phyloP scores from a whole-genome alignment of 2,113 vertebrate genomes.

The Melanotaenia duboulayi region DNA sequence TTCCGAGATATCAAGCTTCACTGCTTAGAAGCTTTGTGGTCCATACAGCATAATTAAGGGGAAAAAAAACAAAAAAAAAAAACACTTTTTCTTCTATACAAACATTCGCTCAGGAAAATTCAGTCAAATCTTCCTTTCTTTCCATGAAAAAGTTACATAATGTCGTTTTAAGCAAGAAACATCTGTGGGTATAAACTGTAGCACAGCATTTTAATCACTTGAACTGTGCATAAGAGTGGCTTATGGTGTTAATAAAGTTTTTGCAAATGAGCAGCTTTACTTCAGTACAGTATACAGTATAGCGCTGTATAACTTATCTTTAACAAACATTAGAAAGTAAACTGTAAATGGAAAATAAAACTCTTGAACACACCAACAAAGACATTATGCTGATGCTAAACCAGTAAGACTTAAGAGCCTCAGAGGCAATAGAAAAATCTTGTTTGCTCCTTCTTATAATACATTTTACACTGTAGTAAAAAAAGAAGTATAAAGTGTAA shows the following conservation, averaged over 20 bases:
- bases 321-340: conserved; percentile 89
- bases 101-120: conserved; percentile 43
- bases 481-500: conserved; percentile 92
- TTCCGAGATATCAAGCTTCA: conserved; percentile 23
- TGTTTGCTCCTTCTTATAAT: conserved; percentile 78
- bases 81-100: conserved; percentile 17
- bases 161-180: conserved; percentile 52
- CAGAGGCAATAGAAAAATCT: conserved; percentile 95
- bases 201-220: conserved; percentile 63
- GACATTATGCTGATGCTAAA: conserved; percentile 92
- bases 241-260: conserved; percentile 83
- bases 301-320: conserved; percentile 83
- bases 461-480: conserved; percentile 96
- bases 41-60: background rate
- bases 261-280: conserved; percentile 92
- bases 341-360: conserved; percentile 85
- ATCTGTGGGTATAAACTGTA: conserved; percentile 58
- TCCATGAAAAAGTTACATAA: conserved; percentile 22
- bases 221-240: conserved; percentile 71
- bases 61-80: conserved; percentile 11
- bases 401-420: conserved; percentile 84
- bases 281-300: conserved; percentile 88
- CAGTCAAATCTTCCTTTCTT: conserved; percentile 21
- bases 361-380: conserved; percentile 89
- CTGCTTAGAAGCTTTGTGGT: conserved; percentile 41